Percentiles rank a stretch among this genome's conserved stretches.
Evolutionary conservation across 1,140 invertebrate genomes (phyloP).

Genomic region (Polyergus mexicanus): DNA sequence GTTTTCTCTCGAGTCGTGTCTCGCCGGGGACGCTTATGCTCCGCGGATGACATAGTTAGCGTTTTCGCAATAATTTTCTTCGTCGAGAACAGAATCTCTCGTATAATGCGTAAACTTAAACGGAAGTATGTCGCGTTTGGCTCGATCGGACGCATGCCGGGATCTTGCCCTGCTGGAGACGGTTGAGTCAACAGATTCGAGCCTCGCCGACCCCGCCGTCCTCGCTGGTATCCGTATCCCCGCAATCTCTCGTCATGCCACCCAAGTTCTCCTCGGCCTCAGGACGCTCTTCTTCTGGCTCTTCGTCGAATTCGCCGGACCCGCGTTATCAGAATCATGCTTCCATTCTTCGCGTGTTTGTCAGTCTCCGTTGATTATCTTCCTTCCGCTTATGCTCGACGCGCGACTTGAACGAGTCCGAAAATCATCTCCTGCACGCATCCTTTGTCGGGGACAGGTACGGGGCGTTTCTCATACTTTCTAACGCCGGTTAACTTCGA

Average conservation of each 20-base stretch:
- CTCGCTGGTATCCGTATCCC: slow-evolving; percentile 30
- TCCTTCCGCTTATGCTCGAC: not conserved
- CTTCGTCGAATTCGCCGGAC: slow-evolving; percentile 50
- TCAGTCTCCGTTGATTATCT: slow-evolving; percentile 9
- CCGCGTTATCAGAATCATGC: slow-evolving; percentile 47
- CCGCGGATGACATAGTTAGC: slow-evolving; percentile 20
- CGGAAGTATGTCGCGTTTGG: slow-evolving; percentile 40
- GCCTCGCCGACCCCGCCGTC: slow-evolving; percentile 22
- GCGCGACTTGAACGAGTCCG: not conserved
- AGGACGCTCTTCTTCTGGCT: slow-evolving; percentile 49
- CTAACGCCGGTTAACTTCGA: slow-evolving; percentile 9
- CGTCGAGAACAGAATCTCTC: slow-evolving; percentile 20
- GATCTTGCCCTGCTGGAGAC: not conserved
- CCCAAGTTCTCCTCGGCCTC: not conserved
- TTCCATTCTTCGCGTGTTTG: slow-evolving; percentile 37
- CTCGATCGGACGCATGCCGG: slow-evolving; percentile 26
- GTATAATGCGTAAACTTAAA: slow-evolving; percentile 30
- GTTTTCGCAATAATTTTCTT: not conserved
- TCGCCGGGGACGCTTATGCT: slow-evolving; percentile 30
- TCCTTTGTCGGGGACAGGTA: slow-evolving; percentile 11
- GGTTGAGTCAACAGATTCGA: slow-evolving; percentile 42
- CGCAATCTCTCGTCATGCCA: slow-evolving; percentile 12
- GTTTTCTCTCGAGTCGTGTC: slow-evolving; percentile 14
- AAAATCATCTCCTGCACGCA: slow-evolving; percentile 35
- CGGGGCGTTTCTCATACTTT: slow-evolving; percentile 19